Evolutionary conservation across 2,797 vertebrate species (phyloP).

Genomic region (Gorsachius magnificus): DNA sequence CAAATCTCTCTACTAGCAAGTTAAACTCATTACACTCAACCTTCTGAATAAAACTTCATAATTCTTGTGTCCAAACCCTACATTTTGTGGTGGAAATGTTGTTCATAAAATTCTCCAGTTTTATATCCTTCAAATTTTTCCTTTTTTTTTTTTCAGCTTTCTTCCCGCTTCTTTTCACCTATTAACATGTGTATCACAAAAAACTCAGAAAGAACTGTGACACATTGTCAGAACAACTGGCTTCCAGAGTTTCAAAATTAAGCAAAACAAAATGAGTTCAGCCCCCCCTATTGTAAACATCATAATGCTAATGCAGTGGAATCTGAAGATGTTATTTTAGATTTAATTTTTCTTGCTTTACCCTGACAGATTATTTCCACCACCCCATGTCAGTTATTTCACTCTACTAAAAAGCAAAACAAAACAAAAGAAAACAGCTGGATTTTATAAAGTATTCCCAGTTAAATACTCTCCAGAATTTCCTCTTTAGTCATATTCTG

Average conservation of each 20-base stretch:
- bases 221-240: background rate
- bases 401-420: background rate
- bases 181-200: background rate
- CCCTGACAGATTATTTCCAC: background rate
- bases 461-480: background rate
- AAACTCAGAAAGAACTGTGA: rapidly evolving
- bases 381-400: background rate
- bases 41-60: background rate
- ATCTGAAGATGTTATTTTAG: background rate
- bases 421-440: background rate
- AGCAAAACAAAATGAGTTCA: background rate
- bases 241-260: background rate
- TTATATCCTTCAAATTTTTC: background rate
- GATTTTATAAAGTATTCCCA: background rate
- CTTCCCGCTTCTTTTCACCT: background rate
- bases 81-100: background rate
- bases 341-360: background rate
- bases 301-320: background rate
- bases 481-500: background rate
- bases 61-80: background rate
- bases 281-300: background rate
- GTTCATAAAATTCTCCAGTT: background rate
- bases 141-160: background rate
- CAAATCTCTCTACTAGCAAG: background rate
- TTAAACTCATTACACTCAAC: background rate